phyloP scores from a whole-genome alignment of 1,140 invertebrate genomes.

The Geopemphigus sp. region DNA sequence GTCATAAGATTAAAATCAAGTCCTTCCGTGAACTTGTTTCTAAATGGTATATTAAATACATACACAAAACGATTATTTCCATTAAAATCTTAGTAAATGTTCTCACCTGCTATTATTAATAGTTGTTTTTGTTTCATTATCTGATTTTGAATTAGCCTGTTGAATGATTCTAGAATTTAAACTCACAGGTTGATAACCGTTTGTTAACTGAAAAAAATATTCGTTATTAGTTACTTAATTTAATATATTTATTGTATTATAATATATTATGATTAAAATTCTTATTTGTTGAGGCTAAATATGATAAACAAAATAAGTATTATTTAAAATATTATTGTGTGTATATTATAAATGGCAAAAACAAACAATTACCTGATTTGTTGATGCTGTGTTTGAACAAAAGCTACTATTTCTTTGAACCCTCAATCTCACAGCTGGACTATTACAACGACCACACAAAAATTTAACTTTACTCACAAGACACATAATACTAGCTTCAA shows the following conservation, averaged over 20 bases:
- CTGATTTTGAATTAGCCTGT: background rate
- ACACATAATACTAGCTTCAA: slow-evolving; percentile 85
- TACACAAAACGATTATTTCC: background rate
- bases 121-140: background rate
- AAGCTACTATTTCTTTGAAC: slow-evolving; percentile 56
- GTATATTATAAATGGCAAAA: background rate
- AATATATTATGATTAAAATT: background rate
- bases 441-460: slow-evolving; percentile 69
- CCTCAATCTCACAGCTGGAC: slow-evolving; percentile 65
- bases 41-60: slow-evolving; percentile 34
- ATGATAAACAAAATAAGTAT: background rate
- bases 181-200: background rate
- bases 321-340: background rate
- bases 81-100: background rate
- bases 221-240: background rate
- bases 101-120: background rate
- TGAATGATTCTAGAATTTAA: slow-evolving; percentile 8
- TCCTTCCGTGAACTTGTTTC: slow-evolving; percentile 68
- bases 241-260: background rate
- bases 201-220: slow-evolving; percentile 13
- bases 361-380: slow-evolving; percentile 35
- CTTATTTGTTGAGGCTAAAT: background rate
- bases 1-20: slow-evolving; percentile 66
- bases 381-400: slow-evolving; percentile 30
- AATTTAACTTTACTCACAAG: slow-evolving; percentile 77